Conservation (phyloP, 2,113 vertebrate genomes). For the Ictalurus furcatus region DNA sequence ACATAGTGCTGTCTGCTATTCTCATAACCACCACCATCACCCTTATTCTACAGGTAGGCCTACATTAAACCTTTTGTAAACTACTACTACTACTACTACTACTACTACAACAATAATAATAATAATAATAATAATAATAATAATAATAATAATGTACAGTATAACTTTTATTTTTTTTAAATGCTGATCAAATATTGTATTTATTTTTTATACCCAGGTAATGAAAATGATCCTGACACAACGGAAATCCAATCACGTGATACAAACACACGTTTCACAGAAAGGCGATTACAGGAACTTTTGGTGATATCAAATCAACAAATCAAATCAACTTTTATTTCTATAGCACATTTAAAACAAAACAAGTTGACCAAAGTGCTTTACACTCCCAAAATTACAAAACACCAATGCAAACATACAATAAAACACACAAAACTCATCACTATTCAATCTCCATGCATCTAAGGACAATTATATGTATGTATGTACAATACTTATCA, state of each 20-base stretch:
- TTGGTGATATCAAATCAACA: conserved; percentile 11
- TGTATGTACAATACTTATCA: background rate
- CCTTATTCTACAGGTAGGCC: conserved; percentile 46
- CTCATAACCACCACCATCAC: conserved; percentile 44
- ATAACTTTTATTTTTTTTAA: background rate
- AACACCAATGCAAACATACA: no score
- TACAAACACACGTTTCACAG: conserved; percentile 36
- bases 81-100: background rate
- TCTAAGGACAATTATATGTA: no score
- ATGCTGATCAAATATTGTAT: conserved; percentile 20
- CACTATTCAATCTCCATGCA: no score
- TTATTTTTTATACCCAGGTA: conserved; percentile 34
- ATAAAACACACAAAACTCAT: no score
- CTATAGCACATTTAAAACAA: no score
- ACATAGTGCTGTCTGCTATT: conserved; percentile 43
- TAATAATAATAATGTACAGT: background rate
- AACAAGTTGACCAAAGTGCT: no score
- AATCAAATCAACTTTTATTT: no score
- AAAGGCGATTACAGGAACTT: conserved; percentile 47
- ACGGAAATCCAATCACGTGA: background rate
- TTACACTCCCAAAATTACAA: no score
- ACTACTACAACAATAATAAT: background rate
- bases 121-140: background rate
- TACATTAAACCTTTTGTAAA: background rate
- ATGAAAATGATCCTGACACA: conserved; percentile 36